Evolutionary conservation across 2,113 vertebrate genomes (phyloP), one percentile per base, ranked within the genome.

Genomic region (Bos indicus): DNA sequence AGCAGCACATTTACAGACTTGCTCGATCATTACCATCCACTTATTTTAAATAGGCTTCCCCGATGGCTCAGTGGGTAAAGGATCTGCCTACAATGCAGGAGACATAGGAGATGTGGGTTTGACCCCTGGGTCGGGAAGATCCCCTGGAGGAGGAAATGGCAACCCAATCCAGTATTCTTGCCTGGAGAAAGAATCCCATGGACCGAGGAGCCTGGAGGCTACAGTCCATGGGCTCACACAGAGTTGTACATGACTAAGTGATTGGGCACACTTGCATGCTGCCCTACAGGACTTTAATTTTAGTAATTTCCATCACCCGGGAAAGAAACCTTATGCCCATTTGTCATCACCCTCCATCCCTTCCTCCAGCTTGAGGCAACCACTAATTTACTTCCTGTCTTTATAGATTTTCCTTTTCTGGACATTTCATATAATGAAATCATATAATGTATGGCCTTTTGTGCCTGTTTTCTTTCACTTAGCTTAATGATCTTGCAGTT

Each of bases 391-490:
- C 46, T 87, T 78, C 59, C 82, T 88, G 12, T 80, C 56, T 93
- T 13, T 7, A 51, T 1, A 28, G 28, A 46, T 74, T 64, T 93
- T 91, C 43, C 54, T 94, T 67, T 74, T 82, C 40, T 78, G 82
- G 21, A 90, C 40, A 28, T 19, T 88, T 85, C 28, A 6, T 46
- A 25, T 48, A 40, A 92, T 78, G 86, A 82, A 94, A 77, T 83
- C 28, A 43, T 26, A 89, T 10, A 46, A 54, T 7, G 21, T 7
- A 13, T 26, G 48, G n/a, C 40, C 56, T 83, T 56, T 62, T 62
- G 71, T 84, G 74, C 57, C 81, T 57, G 46, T n/a, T 82, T 91
- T 77, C 89, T 78, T 90, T 71, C 84, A 59, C 94, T 88, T 40
- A 84, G 52, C 74, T 23, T n/a, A 15, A 64, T 57, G 77, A 25